Evolutionary conservation across 2,797 vertebrate genomes (phyloP), one percentile per base, ranked within the genome.

Genomic region (Huso huso): DNA sequence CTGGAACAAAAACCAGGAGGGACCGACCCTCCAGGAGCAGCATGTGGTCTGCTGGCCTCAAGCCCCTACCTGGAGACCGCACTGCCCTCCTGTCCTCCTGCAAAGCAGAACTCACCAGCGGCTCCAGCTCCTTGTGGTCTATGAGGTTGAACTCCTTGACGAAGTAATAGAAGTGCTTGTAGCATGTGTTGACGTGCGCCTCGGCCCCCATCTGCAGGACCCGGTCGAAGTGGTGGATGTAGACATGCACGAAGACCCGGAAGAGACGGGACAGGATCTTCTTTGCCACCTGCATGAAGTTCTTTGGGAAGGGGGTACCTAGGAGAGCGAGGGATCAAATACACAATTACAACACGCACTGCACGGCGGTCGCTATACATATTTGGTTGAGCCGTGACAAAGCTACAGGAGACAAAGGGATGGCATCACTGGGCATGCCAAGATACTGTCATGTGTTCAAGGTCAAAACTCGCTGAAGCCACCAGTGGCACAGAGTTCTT

Each of bases 111-210:
- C 94, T 93, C 82, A 99, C 97, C 95, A 99, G 90, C 1, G 97
- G 97, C 68, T 98, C 96, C 81, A 99, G 87, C 87, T 99, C 97
- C 87, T 97, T 98, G 83, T 93, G 92, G 82, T 99, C 95, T 10
- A 93, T 97, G 76, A 99, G 93, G 82, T 85, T 88, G 77, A 99
- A 97, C 88, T 97, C 94, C 1, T 83, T 88, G 71, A 98, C 93
- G 10, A 99, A 99, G 84, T 98, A 94, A 86, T 93, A 99, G 85
- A 98, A 98, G 87, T 99, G 97, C 87, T 99, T 99, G 89, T 99
- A 99, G 89, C 97, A 99, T 78, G 95, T 99, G 78, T 99, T 99
- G 66, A 99, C 95, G 0, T 99, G 97, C 10, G 97, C 97, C 79
- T 99, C 96, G 0, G 96, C 95, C 12, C 96, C 96, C 94, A 99